Evolutionary conservation across 2,888 invertebrate genomes (phyloP).

Genomic region (Isotomurus palustris): DNA sequence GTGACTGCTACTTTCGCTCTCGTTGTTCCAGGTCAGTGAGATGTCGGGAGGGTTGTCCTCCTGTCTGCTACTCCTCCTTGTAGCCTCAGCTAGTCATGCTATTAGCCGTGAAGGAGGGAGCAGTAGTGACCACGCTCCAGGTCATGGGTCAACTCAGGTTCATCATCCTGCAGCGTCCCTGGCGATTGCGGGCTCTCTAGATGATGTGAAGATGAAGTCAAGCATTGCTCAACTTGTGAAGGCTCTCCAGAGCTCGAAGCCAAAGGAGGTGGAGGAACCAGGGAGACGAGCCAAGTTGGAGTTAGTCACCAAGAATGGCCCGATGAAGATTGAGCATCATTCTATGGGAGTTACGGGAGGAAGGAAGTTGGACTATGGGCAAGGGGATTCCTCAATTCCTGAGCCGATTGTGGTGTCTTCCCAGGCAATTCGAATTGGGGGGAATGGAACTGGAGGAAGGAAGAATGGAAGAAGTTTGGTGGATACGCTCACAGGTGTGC

Average conservation of each 20-base stretch:
- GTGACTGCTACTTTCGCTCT: too few species aligned
- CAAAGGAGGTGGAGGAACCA: background rate
- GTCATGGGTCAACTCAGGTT: background rate
- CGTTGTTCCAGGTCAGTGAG: too few species aligned
- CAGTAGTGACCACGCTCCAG: too few species aligned
- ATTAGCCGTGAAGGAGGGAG: too few species aligned
- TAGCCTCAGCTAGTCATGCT: too few species aligned
- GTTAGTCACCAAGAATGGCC: conserved; percentile 14
- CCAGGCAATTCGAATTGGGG: conserved; percentile 35
- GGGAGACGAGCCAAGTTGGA: background rate
- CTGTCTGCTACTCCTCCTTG: too few species aligned
- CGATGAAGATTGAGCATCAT: conserved; percentile 1
- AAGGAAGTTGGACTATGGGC: conserved; percentile 23
- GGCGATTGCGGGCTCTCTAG: conserved; percentile 34
- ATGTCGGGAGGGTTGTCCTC: too few species aligned
- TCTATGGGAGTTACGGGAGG: conserved; percentile 9
- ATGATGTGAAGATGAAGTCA: conserved; percentile 38
- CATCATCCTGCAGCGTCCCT: conserved; percentile 32
- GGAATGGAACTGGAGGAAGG: conserved; percentile 34
- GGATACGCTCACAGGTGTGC: conserved; percentile 57
- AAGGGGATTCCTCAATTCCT: conserved; percentile 20
- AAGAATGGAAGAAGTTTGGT: conserved; percentile 28
- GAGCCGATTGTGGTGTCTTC: conserved; percentile 38
- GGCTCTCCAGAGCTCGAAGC: conserved; percentile 24
- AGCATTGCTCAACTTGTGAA: conserved; percentile 37